Base-by-base conservation (phyloP, 2,113 vertebrate genomes). In the Micromys minutus region DNA sequence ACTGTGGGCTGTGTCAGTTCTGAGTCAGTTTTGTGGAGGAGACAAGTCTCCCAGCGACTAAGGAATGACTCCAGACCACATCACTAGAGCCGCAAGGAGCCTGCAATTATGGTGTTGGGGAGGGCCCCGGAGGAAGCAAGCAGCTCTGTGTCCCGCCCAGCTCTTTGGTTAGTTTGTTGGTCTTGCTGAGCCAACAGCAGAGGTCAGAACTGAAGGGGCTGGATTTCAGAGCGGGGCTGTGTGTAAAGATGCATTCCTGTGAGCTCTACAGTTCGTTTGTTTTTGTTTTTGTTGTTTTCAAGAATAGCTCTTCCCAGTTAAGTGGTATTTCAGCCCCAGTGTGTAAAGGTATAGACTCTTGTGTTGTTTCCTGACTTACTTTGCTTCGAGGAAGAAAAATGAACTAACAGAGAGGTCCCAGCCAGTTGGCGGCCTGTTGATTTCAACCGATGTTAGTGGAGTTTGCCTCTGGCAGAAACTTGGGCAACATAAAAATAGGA, bases 31-130 rank as follows among this genome's bases (percentile, higher is more conserved):
- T 92, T 61, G 77, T 0, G 0, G 90, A 80, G 80, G 72, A 88
- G 91, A 61, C 93, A 34, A 50, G 72, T 31, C 17, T 12, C 91
- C 67, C 57, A 75, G 74, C 65, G 67, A 57, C 52, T 55, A 15
- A 91, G 91, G 89, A 79, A 61, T 4, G 0, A 10, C 95, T 7
- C 2, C 69, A 92, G 97, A 97, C 98, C 98, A 93, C 98, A 97
- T 24, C 0, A 21, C 0, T 0, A 72, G 34, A 45, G 81, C 63
- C 2, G 0, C 39, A 1, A 90, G 91, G 67, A 24, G 45, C 61
- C 95, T 87, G 57, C 96, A 98, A 97, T 98, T 91, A 94, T 0
- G 15, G 94, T 74, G 59, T 83, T 19, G 31, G 69, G 84, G 50
- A 86, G 84, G 94, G 67, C 93, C 63, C 91, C 57, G n/a, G 71